Conservation (phyloP, 2,797 vertebrate genomes). For the Molossus molossus region DNA sequence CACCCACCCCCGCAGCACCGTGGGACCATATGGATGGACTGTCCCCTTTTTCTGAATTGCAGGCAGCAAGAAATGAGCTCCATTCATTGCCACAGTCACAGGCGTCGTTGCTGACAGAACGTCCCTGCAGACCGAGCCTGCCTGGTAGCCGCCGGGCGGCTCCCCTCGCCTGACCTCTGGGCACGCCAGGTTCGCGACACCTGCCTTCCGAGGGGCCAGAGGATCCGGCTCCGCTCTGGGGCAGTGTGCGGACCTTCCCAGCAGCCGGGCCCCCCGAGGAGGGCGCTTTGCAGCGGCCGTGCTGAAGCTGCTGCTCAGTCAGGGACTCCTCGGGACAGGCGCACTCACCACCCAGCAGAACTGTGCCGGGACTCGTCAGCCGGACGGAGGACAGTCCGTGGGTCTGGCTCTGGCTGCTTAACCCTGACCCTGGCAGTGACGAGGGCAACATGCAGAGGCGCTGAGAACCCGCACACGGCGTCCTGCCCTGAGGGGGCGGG, state of each 20-base stretch:
- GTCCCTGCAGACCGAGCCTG: rapidly evolving
- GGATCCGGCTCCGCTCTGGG: not conserved
- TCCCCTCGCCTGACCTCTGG: not conserved
- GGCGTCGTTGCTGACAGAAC: not conserved
- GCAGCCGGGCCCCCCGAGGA: not conserved
- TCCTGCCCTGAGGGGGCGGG: not conserved
- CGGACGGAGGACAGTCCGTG: not conserved
- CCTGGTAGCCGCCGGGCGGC: rapidly evolving
- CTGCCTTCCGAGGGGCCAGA: not conserved
- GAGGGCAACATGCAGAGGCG: rapidly evolving
- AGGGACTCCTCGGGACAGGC: not conserved
- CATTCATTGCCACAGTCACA: rapidly evolving
- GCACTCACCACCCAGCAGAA: rapidly evolving
- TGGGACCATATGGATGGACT: rapidly evolving
- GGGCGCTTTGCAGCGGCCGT: rapidly evolving
- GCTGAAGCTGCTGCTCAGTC: not conserved
- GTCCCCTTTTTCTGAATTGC: not conserved
- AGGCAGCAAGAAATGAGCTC: not conserved
- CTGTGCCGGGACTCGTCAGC: rapidly evolving
- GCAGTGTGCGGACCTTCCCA: not conserved
- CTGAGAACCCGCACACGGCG: rapidly evolving
- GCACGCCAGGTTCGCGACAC: rapidly evolving
- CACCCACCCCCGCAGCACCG: rapidly evolving
- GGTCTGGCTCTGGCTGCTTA: no score
- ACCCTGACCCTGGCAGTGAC: rapidly evolving